Evolutionary conservation across 2,113 vertebrate genomes (phyloP).

Genomic region (Glaucomys volans): DNA sequence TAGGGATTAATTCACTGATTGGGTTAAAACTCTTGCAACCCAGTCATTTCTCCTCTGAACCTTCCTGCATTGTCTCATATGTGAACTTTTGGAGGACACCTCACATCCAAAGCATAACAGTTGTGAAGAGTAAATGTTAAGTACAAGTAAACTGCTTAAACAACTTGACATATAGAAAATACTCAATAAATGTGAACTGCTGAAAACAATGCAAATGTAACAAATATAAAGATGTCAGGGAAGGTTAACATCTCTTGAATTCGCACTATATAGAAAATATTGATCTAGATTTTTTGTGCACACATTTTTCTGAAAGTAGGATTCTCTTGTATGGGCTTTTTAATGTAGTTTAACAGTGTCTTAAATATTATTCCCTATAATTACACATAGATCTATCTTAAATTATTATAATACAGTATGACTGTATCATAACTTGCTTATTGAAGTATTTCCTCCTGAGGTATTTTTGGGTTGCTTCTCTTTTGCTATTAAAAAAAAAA

Average conservation of each 20-base stretch:
- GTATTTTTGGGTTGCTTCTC: not conserved
- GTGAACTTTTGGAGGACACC: too few species aligned
- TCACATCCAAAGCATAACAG: too few species aligned
- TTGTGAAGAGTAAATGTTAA: slow-evolving; percentile 38
- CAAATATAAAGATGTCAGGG: not conserved
- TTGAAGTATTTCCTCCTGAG: not conserved
- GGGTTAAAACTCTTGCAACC: too few species aligned
- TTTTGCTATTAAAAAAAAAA: slow-evolving; percentile 12
- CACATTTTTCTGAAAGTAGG: slow-evolving; percentile 37
- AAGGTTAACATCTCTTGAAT: not conserved
- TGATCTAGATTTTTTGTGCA: not conserved
- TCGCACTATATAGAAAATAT: not conserved
- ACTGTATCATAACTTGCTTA: not conserved
- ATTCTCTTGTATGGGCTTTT: not conserved
- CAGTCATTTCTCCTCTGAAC: too few species aligned
- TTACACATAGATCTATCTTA: too few species aligned
- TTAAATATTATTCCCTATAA: not conserved
- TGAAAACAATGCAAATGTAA: not conserved
- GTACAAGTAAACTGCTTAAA: not conserved
- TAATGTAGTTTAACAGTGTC: not conserved
- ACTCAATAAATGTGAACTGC: not conserved
- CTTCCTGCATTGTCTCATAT: too few species aligned
- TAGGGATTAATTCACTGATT: too few species aligned
- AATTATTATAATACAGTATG: not conserved
- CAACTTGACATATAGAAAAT: not conserved